Evolutionary conservation across 1,140 invertebrate genomes (phyloP), one percentile per base, ranked within the genome.

Genomic region (Trypoxylus dichotomus): DNA sequence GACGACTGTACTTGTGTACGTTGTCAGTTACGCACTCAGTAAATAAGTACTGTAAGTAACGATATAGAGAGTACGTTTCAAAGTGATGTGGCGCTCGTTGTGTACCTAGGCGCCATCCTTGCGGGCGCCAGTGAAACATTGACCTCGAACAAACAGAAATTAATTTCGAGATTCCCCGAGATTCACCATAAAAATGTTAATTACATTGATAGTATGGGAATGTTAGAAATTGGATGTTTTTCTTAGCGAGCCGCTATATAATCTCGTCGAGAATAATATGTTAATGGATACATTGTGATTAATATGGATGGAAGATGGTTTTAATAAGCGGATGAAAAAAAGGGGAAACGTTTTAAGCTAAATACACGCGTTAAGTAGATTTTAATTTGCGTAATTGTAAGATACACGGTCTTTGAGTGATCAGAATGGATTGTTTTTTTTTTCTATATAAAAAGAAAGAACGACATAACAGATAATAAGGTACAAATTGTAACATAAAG

Each of bases 101-200:
- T 11, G n/a, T 68, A 68, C 60, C 60, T 43, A 41, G 72, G 72
- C 72, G 72, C 32, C 72, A 68, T 21, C 60, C n/a, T 68, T 24
- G 60, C 60, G 21, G 72, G 72, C 72, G 72, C 72, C 72, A 74
- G 72, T 74, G 41, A 74, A 74, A 74, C 72, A 43, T 74, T 74
- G 72, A 74, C 72, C 72, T 74, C 72, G 37, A 43, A 74, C 72
- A 74, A 74, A 71, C 63, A 74, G 72, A 74, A 74, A 74, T 74
- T 74, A 74, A 74, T 74, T 74, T 74, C 63, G 63, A 27, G 63
- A 29, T 27, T 71, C 29, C 27, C 32, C 32, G 72, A 74, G 60
- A 74, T 74, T 74, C 41, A 74, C 41, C 21, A 74, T 74, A 74
- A 68, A 68, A 68, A 68, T 68, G 60, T 68, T 68, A 68, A 68